These are phyloP conservation scores for Ceratina australensis DNA, from an alignment of 1,140 invertebrate genomes.

Conservation along the genomic window DNA sequence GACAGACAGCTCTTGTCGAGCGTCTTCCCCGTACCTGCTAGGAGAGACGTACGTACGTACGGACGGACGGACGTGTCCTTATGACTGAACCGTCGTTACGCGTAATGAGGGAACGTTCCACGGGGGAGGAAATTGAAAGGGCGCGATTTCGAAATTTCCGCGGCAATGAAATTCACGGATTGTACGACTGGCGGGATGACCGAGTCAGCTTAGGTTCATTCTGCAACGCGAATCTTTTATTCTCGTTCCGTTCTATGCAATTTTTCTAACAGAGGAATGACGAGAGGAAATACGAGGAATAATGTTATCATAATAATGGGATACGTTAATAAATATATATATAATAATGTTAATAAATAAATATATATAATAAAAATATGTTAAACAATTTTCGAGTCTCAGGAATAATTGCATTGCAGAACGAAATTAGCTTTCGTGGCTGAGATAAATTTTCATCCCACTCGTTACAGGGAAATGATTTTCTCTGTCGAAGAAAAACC, in stretches of 20 bases:
- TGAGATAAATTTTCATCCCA: no score
- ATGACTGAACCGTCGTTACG: conserved; percentile 44
- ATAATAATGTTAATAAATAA: no score
- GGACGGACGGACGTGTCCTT: conserved; percentile 38
- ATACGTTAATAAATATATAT: no score
- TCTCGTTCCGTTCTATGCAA: neutral
- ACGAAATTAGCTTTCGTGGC: no score
- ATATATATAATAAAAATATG: no score
- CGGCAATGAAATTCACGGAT: conserved; percentile 15
- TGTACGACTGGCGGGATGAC: neutral
- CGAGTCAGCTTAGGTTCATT: neutral
- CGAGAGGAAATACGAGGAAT: neutral
- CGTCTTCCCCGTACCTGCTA: conserved; percentile 19
- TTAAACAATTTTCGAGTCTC: no score
- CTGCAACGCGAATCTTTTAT: no score
- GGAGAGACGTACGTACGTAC: no score
- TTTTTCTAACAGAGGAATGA: no score
- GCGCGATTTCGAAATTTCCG: conserved; percentile 32
- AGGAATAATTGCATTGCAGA: no score
- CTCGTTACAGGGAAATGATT: no score
- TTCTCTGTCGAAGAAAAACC: neutral
- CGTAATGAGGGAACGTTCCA: conserved; percentile 46
- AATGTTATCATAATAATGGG: neutral
- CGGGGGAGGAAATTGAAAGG: conserved; percentile 18
- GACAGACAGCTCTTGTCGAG: conserved; percentile 30